phyloP scores from a whole-genome alignment of 2,797 vertebrate species.

The Nannoperca obscura region DNA sequence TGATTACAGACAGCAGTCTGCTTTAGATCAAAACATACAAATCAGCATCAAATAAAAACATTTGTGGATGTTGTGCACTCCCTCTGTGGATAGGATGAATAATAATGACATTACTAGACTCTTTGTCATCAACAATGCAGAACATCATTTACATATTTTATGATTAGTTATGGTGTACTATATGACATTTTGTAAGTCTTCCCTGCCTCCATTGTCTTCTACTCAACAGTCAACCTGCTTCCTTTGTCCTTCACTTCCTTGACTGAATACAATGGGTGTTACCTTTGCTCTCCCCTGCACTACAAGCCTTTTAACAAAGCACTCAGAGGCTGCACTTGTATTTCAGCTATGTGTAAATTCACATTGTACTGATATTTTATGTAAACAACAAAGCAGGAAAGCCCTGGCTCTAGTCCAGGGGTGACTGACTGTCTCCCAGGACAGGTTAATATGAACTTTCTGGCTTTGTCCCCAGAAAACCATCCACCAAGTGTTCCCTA shows the following conservation, averaged over 20 bases:
- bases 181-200: neutral
- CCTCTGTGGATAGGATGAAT: neutral
- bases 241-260: constrained; percentile 15
- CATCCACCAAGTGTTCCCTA: neutral
- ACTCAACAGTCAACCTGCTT: neutral
- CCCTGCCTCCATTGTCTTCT: constrained; percentile 3
- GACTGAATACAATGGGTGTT: constrained; percentile 12
- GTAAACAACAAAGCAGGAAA: neutral
- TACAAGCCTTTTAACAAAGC: constrained; percentile 1
- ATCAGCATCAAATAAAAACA: neutral
- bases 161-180: neutral
- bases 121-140: neutral
- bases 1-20: neutral
- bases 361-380: neutral
- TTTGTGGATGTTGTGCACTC: neutral
- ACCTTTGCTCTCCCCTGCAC: neutral
- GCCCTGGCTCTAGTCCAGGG: neutral
- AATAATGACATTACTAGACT: neutral
- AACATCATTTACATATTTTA: constrained; percentile 4
- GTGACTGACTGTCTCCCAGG: neutral
- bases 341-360: neutral
- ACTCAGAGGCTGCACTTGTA: neutral
- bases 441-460: neutral
- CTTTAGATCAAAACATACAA: neutral
- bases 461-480: neutral